Evolutionary conservation across 2,888 invertebrate species (phyloP), one percentile per base, ranked within the genome.

Genomic region (Eupithecia vulgata): DNA sequence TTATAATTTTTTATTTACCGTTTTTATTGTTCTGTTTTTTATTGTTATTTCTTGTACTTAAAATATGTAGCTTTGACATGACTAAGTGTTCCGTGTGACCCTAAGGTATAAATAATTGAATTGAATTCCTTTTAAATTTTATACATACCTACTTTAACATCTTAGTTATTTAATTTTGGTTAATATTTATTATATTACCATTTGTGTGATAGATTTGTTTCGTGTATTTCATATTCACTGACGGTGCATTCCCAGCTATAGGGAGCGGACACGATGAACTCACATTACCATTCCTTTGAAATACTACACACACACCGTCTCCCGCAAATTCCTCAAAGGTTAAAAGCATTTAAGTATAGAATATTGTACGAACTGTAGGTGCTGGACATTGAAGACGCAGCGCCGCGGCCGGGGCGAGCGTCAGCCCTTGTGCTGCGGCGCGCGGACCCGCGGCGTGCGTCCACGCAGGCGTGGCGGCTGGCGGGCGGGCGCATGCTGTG

Each of bases 381-480:
- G 17, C 92, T 99, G 80, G 99, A 99, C 90, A 97, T 99, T 79
- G 97, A 97, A 78, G 97, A 97, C 76, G 95, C 97, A 40, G 98
- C 98, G 0, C 97, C 98, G 10, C 97, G 98, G 87, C 99, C 98
- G 0, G 97, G 96, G 15, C 88, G 88, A 68, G 89, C 90, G 76
- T 96, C 97, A 1, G 95, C 96, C 68, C 95, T 99, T 62, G 96
- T 97, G 82, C 95, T 99, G 82, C 95, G 98, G 68, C 96, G 98
- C 79, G 96, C 97, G 1, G 98, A 99, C 91, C 95, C 96, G 45
- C 96, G 98, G 65, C 95, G 99, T 78, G 95, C 96, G 73, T 96
- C 97, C 25, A 99, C 99, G 67, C 99, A 99, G 94, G 97, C 97
- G 3, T 99, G 99, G 99, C 85, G 89, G 42, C 78, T 88, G 74